Conservation (phyloP, 2,797 vertebrate genomes). For the Neosalanx taihuensis region DNA sequence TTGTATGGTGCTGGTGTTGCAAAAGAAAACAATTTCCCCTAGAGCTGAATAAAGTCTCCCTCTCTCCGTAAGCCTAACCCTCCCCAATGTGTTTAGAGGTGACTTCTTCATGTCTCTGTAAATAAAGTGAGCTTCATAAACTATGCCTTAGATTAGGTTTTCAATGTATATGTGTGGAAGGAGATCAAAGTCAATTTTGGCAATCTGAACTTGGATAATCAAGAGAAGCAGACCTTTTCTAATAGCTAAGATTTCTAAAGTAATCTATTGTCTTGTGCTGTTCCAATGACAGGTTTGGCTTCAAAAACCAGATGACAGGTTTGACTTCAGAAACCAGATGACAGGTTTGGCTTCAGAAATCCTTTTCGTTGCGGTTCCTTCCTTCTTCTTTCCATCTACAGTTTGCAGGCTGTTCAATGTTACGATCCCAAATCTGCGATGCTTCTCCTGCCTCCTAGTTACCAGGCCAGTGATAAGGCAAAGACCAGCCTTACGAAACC, state of each 20-base stretch:
- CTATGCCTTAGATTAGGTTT: conserved; percentile 39
- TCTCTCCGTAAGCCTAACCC: too few species aligned
- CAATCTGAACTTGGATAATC: conserved; percentile 48
- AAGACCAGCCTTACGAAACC: too few species aligned
- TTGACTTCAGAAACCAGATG: conserved; percentile 21
- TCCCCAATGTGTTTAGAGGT: too few species aligned
- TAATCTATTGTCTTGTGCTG: conserved; percentile 22
- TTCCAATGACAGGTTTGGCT: conserved; percentile 23
- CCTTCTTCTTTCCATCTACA: neutral
- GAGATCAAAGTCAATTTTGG: conserved; percentile 41
- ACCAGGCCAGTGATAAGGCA: too few species aligned
- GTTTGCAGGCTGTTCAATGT: too few species aligned
- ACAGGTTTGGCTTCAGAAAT: neutral
- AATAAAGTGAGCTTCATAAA: conserved; percentile 16
- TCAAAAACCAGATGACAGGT: conserved; percentile 24
- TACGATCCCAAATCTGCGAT: neutral
- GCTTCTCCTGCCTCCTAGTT: neutral
- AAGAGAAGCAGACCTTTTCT: conserved; percentile 17
- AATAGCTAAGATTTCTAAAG: conserved; percentile 33
- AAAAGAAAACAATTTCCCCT: too few species aligned
- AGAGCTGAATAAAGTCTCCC: too few species aligned
- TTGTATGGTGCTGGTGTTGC: too few species aligned
- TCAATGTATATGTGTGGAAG: conserved; percentile 38
- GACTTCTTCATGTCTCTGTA: too few species aligned
- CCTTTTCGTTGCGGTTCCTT: neutral